Evolutionary conservation across 2,888 invertebrate species (phyloP), one percentile per base, ranked within the genome.

Genomic region (Archips crataeganus): DNA sequence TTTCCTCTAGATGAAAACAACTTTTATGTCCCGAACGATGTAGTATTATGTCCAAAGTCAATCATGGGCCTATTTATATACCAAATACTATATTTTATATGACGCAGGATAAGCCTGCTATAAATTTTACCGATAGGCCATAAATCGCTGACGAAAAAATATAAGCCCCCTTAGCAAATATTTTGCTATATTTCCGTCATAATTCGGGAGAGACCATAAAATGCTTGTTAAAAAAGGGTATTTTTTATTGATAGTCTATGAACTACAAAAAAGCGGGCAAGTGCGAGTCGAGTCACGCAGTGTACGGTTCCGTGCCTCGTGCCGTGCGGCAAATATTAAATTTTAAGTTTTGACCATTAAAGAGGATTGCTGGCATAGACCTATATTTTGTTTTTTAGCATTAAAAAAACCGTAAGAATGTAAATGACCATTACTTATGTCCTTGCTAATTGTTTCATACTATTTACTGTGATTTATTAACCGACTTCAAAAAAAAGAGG

Each of bases 221-320:
- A 68, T 6, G 67, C 57, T 72, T 57, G 72, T 72, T 63, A 72
- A 62, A 72, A 72, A 72, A 68, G 71, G 71, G 64, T 60, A 42
- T 65, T 65, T 59, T 23, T 71, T 65, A 71, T 71, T 57, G 71
- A 51, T 71, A 71, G 45, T 39, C 23, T 54, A 54, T 54, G 54
- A 54, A 54, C 54, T 54, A 54, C 23, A 54, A 54, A 54, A 51
- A 49, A 49, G 49, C 49, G 39, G 39, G 39, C 39, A 39, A 39
- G 39, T 39, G 39, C 5, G 39, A 6, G 6, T 39, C 39, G 39
- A 39, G 39, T 6, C 39, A 39, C 39, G 39, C 39, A 39, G 39
- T 39, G 6, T 3, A 6, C 6, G 39, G 39, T 39, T 39, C 39
- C 39, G 39, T 39, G 6, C 39, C 39, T 39, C 1, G 23, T 36